A percentile compares a stretch with the other conserved stretches of the same genome.
These are phyloP conservation scores for Stomorhina lunata DNA, from an alignment of 2,888 invertebrate species.

Conservation along the genomic window DNA sequence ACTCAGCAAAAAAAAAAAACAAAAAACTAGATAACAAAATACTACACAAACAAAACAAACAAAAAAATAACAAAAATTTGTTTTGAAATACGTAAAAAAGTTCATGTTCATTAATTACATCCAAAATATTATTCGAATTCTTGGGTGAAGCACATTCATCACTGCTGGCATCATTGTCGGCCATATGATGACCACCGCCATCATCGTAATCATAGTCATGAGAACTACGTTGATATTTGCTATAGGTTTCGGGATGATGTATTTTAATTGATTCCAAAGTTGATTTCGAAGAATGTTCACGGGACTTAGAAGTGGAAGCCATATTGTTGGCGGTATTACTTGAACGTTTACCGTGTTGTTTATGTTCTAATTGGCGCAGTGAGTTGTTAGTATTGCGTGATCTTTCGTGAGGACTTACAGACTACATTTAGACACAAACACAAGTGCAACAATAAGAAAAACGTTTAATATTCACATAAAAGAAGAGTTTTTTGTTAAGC, in stretches of 20 bases:
- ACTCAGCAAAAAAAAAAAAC: not conserved
- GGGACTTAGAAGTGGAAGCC: slow-evolving; percentile 60
- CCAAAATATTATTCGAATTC: slow-evolving; percentile 74
- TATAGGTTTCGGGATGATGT: slow-evolving; percentile 68
- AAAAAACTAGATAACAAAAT: not conserved
- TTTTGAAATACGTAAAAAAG: not conserved
- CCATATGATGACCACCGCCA: slow-evolving; percentile 53
- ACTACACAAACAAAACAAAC: not conserved
- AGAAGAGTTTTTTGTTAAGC: slow-evolving; percentile 39
- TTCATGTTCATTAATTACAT: slow-evolving; percentile 70
- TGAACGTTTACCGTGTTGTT: slow-evolving; percentile 79
- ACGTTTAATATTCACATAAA: slow-evolving; percentile 10
- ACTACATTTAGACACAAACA: slow-evolving; percentile 61
- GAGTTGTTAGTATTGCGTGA: slow-evolving; percentile 72
- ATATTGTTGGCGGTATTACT: slow-evolving; percentile 43
- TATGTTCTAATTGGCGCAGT: slow-evolving; percentile 82
- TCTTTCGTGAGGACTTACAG: slow-evolving; percentile 75
- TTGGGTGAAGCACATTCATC: slow-evolving; percentile 71
- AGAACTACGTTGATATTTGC: slow-evolving; percentile 72
- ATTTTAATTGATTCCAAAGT: slow-evolving; percentile 64
- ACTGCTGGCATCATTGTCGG: slow-evolving; percentile 68
- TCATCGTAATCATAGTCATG: slow-evolving; percentile 73
- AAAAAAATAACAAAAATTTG: not conserved
- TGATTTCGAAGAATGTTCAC: slow-evolving; percentile 65
- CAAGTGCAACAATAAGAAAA: slow-evolving; percentile 16